Conservation (phyloP, 2,797 vertebrate species). For the Acomys russatus region DNA sequence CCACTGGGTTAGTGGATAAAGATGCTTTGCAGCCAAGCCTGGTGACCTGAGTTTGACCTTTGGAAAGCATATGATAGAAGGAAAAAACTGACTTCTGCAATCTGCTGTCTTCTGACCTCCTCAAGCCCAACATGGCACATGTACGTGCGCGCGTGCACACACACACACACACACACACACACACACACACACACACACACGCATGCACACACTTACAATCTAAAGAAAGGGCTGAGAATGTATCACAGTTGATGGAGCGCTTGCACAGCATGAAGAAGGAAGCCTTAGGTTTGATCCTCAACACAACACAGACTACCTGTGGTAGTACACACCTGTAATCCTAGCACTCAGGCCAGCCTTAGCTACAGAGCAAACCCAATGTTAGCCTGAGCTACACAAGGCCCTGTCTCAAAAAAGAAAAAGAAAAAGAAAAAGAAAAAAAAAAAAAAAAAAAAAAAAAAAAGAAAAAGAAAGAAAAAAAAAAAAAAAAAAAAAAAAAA, state of each 20-base stretch:
- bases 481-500: neutral
- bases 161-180: neutral
- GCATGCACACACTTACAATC: neutral
- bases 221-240: neutral
- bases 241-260: neutral
- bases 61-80: neutral
- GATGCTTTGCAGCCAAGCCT: neutral
- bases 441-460: neutral
- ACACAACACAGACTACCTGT: neutral
- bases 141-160: fast-evolving
- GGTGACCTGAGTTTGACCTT: neutral
- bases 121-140: neutral
- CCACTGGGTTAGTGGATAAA: neutral
- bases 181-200: neutral
- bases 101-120: neutral
- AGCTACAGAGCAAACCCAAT: neutral
- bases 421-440: neutral
- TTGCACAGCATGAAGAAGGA: neutral
- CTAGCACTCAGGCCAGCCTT: neutral
- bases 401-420: neutral
- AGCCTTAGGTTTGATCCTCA: neutral
- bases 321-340: neutral
- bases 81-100: neutral
- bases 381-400: neutral
- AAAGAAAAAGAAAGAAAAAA: neutral